A percentile compares a stretch with the other conserved stretches of the same genome.
These are phyloP conservation scores for Ochropleura leucogaster DNA, from an alignment of 2,888 invertebrate genomes.

Conservation along the genomic window DNA sequence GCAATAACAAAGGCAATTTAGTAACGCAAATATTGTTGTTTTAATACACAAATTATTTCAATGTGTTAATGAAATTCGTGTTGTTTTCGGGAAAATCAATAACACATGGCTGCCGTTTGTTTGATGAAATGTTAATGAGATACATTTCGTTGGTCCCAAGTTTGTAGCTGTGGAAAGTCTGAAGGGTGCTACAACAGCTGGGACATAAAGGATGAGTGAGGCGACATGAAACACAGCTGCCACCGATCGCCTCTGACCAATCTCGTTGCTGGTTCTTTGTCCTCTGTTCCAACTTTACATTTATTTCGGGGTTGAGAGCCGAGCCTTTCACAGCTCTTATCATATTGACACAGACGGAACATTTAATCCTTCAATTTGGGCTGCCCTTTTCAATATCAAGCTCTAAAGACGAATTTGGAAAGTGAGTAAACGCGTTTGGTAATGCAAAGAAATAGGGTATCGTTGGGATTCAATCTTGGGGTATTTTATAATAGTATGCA, in stretches of 20 bases:
- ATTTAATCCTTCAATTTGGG: conserved; percentile 84
- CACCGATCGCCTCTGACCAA: conserved; percentile 80
- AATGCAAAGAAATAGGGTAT: conserved; percentile 17
- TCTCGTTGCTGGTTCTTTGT: conserved; percentile 78
- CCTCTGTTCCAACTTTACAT: conserved; percentile 84
- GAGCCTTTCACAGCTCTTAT: conserved; percentile 84
- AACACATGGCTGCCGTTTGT: conserved; percentile 26
- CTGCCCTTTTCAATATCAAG: conserved; percentile 77
- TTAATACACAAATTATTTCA: conserved; percentile 47
- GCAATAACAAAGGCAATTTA: conserved; percentile 60
- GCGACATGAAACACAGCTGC: conserved; percentile 74
- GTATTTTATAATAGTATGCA: conserved; percentile 14
- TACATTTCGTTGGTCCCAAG: conserved; percentile 43
- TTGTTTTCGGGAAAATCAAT: conserved; percentile 7
- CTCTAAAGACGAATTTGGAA: conserved; percentile 65
- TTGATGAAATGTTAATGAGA: conserved; percentile 56
- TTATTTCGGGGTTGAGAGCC: conserved; percentile 69
- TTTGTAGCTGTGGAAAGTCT: conserved; percentile 47
- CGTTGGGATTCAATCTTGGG: background rate
- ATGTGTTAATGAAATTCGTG: conserved; percentile 22
- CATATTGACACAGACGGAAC: conserved; percentile 85
- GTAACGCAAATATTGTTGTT: conserved; percentile 47
- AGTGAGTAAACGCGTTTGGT: conserved; percentile 54
- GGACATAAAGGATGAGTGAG: conserved; percentile 70
- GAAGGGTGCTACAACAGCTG: conserved; percentile 66